These are phyloP conservation scores for Fragariocoptes setiger DNA, from an alignment of 1,140 invertebrate species.

Conservation along the genomic window DNA sequence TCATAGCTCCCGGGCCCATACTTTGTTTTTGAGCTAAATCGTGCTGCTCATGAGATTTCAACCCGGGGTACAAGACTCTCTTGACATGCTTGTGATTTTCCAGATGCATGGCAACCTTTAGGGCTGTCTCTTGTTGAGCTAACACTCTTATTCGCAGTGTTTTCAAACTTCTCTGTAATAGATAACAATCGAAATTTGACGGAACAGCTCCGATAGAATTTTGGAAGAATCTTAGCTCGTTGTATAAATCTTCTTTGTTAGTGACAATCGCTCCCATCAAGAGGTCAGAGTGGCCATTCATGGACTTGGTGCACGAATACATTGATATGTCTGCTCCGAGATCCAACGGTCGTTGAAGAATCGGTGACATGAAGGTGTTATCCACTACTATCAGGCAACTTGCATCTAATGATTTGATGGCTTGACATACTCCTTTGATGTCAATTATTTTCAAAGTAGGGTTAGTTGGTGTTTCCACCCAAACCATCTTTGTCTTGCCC, in stretches of 20 bases:
- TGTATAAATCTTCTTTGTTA: conserved; percentile 33
- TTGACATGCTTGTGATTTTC: conserved; percentile 40
- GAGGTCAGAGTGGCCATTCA: conserved; percentile 91
- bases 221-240: conserved; percentile 49
- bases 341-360: conserved; percentile 58
- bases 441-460: conserved; percentile 68
- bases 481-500: conserved; percentile 69
- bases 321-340: conserved; percentile 67
- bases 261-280: conserved; percentile 68
- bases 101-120: conserved; percentile 42
- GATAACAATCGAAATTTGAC: conserved; percentile 77
- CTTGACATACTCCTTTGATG: conserved; percentile 35
- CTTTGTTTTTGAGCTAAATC: conserved; percentile 47
- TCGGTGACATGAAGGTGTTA: conserved; percentile 87
- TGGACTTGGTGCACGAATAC: conserved; percentile 88
- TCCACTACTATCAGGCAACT: conserved; percentile 63
- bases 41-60: conserved; percentile 70
- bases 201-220: conserved; percentile 68
- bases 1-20: conserved; percentile 63
- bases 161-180: conserved; percentile 75
- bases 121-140: conserved; percentile 41
- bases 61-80: conserved; percentile 52
- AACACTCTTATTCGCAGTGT: conserved; percentile 53
- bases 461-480: conserved; percentile 95
- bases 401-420: conserved; percentile 24